Base-by-base conservation (phyloP, 2,888 invertebrate species). In the Scrobipalpa costella region DNA sequence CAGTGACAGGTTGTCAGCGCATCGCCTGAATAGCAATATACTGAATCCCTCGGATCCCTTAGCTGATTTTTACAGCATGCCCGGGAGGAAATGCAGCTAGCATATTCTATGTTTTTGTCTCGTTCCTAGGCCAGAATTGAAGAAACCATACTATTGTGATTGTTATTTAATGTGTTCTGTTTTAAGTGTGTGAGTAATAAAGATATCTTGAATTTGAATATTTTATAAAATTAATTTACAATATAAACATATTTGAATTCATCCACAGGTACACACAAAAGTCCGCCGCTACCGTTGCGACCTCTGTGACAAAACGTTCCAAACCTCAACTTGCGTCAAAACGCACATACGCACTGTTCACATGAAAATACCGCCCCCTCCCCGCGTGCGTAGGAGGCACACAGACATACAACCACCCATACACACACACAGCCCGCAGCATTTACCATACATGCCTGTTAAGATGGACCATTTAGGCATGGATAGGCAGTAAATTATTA, bases 301-400 rank as follows among this genome's bases (percentile, higher is more conserved):
- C 7, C 36, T 66, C 8, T 73, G 73, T 64, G 65, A 66, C 59
- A 67, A 69, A 52, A 58, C 63, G 19, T 73, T 70, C 63, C 67
- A 62, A 17, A 70, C 70, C 6, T 68, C 68, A 8, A 67, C 69
- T 0, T 60, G 67, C 57, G 65, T 70, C 47, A 67, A 67, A 21
- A 67, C 67, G 34, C 71, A 71, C 66, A 68, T 71, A 44, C 68
- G 67, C 13, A 57, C 66, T 2, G 69, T 71, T 0, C 71, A 71
- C 62, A 61, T 71, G 62, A 69, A 69, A 64, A 13, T 68, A 13
- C 65, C 66, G 1, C 44, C 34, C 62, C 63, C 67, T 15, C 63
- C 64, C 3, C 57, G 68, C 17, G 59, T 13, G n/a, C 17, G 63
- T 0, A 19, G 47, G 9, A 17, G 50, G 7, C 50, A 52, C 19